Evolutionary conservation across 2,888 invertebrate genomes (phyloP), one percentile per base, ranked within the genome.

Genomic region (Sylvicola fuscatus): DNA sequence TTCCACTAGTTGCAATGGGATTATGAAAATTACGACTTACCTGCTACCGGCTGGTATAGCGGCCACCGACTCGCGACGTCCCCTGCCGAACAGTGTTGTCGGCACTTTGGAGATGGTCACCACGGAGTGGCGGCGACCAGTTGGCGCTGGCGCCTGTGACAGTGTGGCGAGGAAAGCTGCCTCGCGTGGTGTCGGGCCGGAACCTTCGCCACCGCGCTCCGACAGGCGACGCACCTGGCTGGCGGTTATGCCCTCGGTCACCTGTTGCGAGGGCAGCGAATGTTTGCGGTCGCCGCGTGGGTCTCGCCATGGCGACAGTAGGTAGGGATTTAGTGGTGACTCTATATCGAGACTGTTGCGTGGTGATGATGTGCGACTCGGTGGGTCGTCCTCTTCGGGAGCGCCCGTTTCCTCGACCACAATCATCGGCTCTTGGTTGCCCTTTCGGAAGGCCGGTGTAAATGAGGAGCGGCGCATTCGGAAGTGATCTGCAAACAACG

Each of bases 51-150:
- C 65, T 10, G 79, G 72, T 47, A 76, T 73, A 6, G 80, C 79
- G 14, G 82, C 80, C 45, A 83, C 73, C 36, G 81, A 82, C 58
- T 84, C 84, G 28, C 84, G 70, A 14, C 84, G 71, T 46, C 72
- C 77, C 33, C 81, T 68, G 1, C 82, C 82, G 46, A 83, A 83
- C n/a, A 83, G 55, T 28, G 77, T 68, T 37, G 74, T 68, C 3
- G 83, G 83, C 37, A 82, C 78, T 48, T 75, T 72, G 14, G 81
- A 82, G 49, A 84, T 84, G 44, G 83, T 84, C 32, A 84, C 83
- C 42, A 84, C 81, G 42, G 83, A 83, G 60, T 84, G 83, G 47
- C 83, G 68, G 44, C 84, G 66, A 3, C 82, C 82, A 7, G 73
- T 70, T 2, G 77, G 73, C 27, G 64, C 62, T 3, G 74, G 68